These are phyloP conservation scores for Pachydiplax longipennis DNA, from an alignment of 2,888 invertebrate genomes.

Conservation along the genomic window DNA sequence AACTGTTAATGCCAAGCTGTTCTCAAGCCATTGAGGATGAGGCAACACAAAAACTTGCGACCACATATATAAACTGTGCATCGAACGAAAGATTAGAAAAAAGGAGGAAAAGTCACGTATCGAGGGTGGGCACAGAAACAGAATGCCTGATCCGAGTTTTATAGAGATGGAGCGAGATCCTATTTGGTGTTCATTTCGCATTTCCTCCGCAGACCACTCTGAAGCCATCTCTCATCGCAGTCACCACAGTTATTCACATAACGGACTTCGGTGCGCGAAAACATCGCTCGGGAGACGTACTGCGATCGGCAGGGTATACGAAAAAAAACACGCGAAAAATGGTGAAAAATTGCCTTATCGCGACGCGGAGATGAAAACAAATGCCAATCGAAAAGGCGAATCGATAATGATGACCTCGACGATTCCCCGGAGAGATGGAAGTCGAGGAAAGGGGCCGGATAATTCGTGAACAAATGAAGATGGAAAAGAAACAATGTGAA, in stretches of 20 bases:
- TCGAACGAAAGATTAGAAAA: not conserved
- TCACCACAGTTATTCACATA: not conserved
- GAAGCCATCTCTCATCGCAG: not conserved
- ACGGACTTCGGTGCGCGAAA: not conserved
- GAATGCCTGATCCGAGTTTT: not conserved
- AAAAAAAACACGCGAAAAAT: not conserved
- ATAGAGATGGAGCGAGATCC: not conserved
- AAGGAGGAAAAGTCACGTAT: not conserved
- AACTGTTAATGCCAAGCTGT: too few species aligned
- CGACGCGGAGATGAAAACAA: not conserved
- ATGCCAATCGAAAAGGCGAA: not conserved
- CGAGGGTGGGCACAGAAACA: not conserved
- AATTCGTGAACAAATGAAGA: constrained; percentile 15
- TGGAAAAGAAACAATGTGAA: not conserved
- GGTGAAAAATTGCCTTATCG: not conserved
- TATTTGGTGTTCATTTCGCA: not conserved
- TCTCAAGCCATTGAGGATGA: too few species aligned
- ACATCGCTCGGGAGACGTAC: not conserved
- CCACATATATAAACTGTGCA: too few species aligned
- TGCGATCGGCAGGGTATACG: not conserved
- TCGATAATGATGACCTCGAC: not conserved
- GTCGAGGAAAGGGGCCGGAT: not conserved
- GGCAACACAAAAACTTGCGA: too few species aligned
- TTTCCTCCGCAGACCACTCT: not conserved
- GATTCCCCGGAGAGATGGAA: not conserved